Evolutionary conservation across 2,888 invertebrate genomes (phyloP).

Genomic region (Pyrrhia umbra): DNA sequence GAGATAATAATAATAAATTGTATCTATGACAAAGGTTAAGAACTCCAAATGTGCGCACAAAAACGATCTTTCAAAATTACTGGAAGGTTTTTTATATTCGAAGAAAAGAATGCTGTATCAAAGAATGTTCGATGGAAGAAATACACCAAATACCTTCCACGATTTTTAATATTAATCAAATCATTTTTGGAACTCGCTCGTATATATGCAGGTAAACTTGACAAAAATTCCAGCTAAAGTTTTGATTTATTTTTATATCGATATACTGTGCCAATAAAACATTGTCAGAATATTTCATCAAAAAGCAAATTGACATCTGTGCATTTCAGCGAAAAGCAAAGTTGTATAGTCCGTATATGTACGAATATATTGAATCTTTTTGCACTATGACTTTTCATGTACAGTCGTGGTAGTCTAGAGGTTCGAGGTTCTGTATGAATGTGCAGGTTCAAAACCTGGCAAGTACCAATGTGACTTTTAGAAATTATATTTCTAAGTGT

Average conservation of each 20-base stretch:
- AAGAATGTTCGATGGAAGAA: slow-evolving; percentile 21
- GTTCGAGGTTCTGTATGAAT: no score
- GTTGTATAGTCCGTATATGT: no score
- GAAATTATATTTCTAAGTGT: no score
- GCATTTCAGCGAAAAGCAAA: no score
- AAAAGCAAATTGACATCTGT: no score
- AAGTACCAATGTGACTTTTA: no score
- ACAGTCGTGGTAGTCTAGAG: no score
- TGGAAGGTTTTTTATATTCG: slow-evolving; percentile 12
- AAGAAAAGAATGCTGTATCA: slow-evolving; percentile 39
- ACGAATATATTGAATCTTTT: no score
- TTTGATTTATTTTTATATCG: not conserved
- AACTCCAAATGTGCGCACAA: slow-evolving; percentile 4
- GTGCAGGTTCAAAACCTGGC: no score
- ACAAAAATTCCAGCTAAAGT: slow-evolving; percentile 6
- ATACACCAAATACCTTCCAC: slow-evolving; percentile 17
- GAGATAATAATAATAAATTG: slow-evolving; percentile 4
- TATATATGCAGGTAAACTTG: slow-evolving; percentile 17
- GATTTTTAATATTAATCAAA: slow-evolving; percentile 33
- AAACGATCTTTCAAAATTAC: slow-evolving; percentile 14
- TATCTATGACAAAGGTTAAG: slow-evolving; percentile 17
- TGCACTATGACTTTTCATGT: no score
- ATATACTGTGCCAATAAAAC: not conserved
- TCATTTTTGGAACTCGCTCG: slow-evolving; percentile 32
- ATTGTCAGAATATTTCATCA: not conserved